Base-by-base conservation (phyloP, 2,797 vertebrate genomes). In the Coendou prehensilis region DNA sequence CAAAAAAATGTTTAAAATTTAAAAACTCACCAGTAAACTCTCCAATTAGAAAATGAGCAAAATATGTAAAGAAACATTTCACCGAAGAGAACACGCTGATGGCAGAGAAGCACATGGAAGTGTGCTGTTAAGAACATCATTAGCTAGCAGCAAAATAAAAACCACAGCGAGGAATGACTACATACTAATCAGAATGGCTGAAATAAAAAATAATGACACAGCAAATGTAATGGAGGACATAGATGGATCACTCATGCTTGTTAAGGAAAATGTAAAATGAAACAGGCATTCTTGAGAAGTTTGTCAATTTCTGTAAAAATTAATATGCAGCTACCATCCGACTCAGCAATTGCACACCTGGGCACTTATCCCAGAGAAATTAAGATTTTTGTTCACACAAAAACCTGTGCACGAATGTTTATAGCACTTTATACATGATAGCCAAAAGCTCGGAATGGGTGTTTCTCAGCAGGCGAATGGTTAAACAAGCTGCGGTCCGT, bases 301-400 rank as follows among this genome's bases (percentile, higher is more conserved):
- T 76, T 93, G 82, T 79, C 76, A 37, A 33, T 64, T 71, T 92
- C 86, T 88, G 88, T 63, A 96, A 85, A 96, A 95, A 69, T 61
- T 93, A 94, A 64, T 30, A 88, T 47, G 86, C 57, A 80, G 26
- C n/a, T 56, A 57, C 28, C 61, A 52, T 56, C 23, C 0, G 2
- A 92, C 45, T 79, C 56, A 84, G 76, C 47, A 87, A 14, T 71
- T 57, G 11, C 7, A 30, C 30, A 54, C 76, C 63, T 81, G 76
- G 90, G 84, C 57, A 75, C 89, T 93, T 71, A 64, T 93, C 63
- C 54, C 90, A 87, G 86, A 89, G 76, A 92, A 93, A 87, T 90
- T 75, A 93, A 87, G 63, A 84, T 81, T 84, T 91, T 69, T 41
- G 26, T 73, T 84, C 64, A 63, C 9, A 56, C 28, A 81, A 92